Conservation (phyloP, 1,140 invertebrate species). For the Bacillus rossius region DNA sequence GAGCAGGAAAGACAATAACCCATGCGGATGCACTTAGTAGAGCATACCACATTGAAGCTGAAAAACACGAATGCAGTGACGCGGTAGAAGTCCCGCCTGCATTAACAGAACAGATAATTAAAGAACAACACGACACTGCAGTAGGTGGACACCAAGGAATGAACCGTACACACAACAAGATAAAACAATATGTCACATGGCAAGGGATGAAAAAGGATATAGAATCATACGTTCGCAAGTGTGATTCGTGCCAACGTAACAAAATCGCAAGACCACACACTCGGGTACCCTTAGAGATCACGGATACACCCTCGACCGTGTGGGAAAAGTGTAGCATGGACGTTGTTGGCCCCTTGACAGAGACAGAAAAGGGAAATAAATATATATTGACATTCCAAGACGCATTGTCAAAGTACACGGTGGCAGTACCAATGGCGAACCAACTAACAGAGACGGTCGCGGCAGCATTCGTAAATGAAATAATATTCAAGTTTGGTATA, state of each 20-base stretch:
- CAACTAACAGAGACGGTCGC: conserved; percentile 1
- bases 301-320: not conserved
- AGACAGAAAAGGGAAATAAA: conserved; percentile 8
- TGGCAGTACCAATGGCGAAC: conserved; percentile 7
- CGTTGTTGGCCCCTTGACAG: conserved; percentile 17
- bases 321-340: conserved; percentile 11
- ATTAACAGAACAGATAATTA: not conserved
- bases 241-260: not conserved
- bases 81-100: no score
- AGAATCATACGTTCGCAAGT: not conserved
- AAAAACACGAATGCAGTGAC: no score
- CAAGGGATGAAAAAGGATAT: not conserved
- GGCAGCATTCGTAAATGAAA: not conserved
- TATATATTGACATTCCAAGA: conserved; percentile 18
- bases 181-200: not conserved
- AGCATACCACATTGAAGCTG: no score
- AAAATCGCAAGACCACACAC: not conserved
- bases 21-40: conserved; percentile 35
- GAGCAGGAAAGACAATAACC: conserved; percentile 36
- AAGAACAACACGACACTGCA: not conserved
- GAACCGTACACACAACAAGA: not conserved
- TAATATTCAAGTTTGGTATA: not conserved
- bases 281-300: not conserved
- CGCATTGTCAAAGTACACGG: conserved; percentile 14
- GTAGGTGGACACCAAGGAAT: not conserved